Evolutionary conservation across 1,140 invertebrate species (phyloP).

Genomic region (Mylabris phalerata): DNA sequence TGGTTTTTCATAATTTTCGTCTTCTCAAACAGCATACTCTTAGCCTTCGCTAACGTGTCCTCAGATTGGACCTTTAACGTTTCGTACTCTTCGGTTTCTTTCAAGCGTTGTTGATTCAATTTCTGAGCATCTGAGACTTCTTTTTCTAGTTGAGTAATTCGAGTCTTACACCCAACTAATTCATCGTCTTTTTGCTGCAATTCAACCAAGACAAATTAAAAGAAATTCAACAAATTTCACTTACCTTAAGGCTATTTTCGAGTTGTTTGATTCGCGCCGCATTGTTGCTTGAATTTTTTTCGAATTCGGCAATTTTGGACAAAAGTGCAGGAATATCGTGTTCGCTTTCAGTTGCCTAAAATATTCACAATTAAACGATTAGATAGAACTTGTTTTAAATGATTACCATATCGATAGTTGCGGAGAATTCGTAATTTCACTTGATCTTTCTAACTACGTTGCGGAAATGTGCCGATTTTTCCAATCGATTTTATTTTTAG

Average conservation of each 20-base stretch:
- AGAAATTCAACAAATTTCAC: not conserved
- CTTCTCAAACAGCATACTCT: constrained; percentile 59
- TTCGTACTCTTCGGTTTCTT: constrained; percentile 31
- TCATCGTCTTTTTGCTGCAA: constrained; percentile 31
- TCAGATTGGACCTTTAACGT: constrained; percentile 44
- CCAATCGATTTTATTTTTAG: too few relatives aligned
- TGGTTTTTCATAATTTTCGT: constrained; percentile 66
- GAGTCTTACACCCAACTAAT: constrained; percentile 28
- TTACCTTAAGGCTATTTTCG: constrained; percentile 4
- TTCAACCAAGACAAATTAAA: not conserved
- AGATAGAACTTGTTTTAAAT: too few relatives aligned
- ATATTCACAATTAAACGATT: too few relatives aligned
- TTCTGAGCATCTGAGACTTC: constrained; percentile 31
- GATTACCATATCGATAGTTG: too few relatives aligned
- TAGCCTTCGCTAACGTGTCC: constrained; percentile 52
- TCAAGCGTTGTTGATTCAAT: constrained; percentile 25
- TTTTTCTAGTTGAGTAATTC: constrained; percentile 28
- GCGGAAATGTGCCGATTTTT: too few relatives aligned
- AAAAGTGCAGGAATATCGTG: not conserved
- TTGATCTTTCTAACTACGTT: too few relatives aligned
- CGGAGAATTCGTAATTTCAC: too few relatives aligned
- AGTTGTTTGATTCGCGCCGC: not conserved
- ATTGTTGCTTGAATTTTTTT: not conserved
- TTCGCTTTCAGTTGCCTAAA: not conserved
- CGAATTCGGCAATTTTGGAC: not conserved